A percentile compares a stretch with the other conserved stretches of the same genome.
These are phyloP conservation scores for Philaenus spumarius DNA, from an alignment of 1,140 invertebrate genomes.

Conservation along the genomic window DNA sequence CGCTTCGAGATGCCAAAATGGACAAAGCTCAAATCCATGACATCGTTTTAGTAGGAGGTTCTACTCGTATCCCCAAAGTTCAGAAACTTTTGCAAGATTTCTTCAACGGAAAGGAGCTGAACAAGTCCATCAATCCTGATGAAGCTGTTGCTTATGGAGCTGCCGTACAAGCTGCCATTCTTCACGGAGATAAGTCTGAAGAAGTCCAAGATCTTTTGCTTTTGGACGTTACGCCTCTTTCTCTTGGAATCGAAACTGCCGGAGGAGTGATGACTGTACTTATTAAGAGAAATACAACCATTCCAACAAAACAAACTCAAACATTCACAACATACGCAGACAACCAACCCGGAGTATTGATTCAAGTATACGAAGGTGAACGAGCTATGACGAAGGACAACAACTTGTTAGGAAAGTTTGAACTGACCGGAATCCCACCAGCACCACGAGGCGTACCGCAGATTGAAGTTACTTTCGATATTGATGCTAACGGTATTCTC, in stretches of 20 bases:
- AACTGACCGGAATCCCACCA: conserved; percentile 90
- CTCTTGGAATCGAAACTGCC: conserved; percentile 94
- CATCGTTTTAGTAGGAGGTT: conserved; percentile 95
- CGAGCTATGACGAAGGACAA: conserved; percentile 90
- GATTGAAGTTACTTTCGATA: conserved; percentile 90
- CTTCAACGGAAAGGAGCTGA: conserved; percentile 96
- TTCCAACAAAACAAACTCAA: conserved; percentile 93
- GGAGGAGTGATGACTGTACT: conserved; percentile 94
- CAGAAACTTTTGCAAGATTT: conserved; percentile 92
- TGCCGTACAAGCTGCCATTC: conserved; percentile 84
- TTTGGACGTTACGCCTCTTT: conserved; percentile 90
- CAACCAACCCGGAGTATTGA: conserved; percentile 90
- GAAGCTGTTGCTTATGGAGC: conserved; percentile 88
- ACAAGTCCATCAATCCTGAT: conserved; percentile 94
- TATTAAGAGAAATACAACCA: conserved; percentile 93
- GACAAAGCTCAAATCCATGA: conserved; percentile 89
- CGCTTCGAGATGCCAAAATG: conserved; percentile 87
- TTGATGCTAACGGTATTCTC: conserved; percentile 82
- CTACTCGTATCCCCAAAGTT: conserved; percentile 95
- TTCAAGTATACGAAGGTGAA: conserved; percentile 84
- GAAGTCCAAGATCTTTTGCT: conserved; percentile 84
- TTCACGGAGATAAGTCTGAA: conserved; percentile 92
- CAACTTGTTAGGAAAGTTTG: conserved; percentile 90
- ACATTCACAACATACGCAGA: conserved; percentile 96
- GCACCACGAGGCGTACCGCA: conserved; percentile 90